Base-by-base conservation (phyloP, 1,140 invertebrate genomes). In the Hyphantria cunea region DNA sequence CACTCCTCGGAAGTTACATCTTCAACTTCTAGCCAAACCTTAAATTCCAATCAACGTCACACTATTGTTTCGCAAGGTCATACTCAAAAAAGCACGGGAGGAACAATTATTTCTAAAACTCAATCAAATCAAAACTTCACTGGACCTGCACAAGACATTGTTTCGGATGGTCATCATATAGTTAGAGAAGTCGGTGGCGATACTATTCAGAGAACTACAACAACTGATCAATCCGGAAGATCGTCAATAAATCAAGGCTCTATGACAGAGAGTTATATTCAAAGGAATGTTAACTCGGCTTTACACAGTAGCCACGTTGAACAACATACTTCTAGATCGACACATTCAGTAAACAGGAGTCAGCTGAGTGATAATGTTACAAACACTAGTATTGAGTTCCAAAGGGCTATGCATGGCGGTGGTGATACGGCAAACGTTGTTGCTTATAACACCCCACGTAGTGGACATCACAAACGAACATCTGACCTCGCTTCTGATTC, bases 401-500 rank as follows among this genome's bases (percentile, higher is more conserved):
- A 89, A 63, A 78, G 76, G 72, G 89, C 89, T 8, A 89, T 91
- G 86, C 86, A 89, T 48, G 86, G 86, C 25, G 84, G 84, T 13
- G 76, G 74, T 31, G 82, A 86, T 42, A 54, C 64, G n/a, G 47
- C 54, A 13, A 41, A 58, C 13, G 48, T 69, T 11, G 63, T 67
- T 14, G 81, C 87, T 48, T n/a, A 25, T 25, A 68, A 75, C 51
- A 66, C 82, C 32, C 64, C 71, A 15, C 80, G 81, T 13, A 69
- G 71, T 47, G 85, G 85, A 12, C 92, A 92, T 60, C 94, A 95
- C 71, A 95, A 95, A 69, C 92, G 95, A 10, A 94, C 94, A 68
- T 96, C 93, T 44, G 92, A 96, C 15, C 93, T 97, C 49, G 93
- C 94, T 0, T 94, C 95, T 0, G 93, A 94, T n/a, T 92, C 93